Evolutionary conservation across 2,888 invertebrate species (phyloP).

Genomic region (Archaeoteleia sp.): DNA sequence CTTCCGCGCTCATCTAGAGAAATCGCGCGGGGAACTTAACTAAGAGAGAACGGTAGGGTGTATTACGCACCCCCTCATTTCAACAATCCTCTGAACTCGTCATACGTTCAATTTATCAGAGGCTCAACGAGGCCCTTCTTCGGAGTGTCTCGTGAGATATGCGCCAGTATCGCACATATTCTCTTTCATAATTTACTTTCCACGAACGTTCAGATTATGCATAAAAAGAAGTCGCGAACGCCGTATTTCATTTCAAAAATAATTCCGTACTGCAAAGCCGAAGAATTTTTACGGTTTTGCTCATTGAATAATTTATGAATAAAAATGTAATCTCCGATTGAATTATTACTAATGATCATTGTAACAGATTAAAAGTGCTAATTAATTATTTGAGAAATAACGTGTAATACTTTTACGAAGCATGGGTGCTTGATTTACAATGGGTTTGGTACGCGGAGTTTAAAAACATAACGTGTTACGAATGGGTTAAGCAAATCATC

Average conservation of each 20-base stretch:
- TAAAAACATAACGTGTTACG: conserved; percentile 25
- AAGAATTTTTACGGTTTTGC: conserved; percentile 38
- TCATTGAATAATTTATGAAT: conserved; percentile 44
- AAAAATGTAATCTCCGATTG: conserved; percentile 47
- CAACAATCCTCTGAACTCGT: conserved; percentile 68
- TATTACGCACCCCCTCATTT: conserved; percentile 63
- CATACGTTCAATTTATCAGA: conserved; percentile 70
- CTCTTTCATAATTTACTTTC: conserved; percentile 45
- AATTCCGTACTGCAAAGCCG: conserved; percentile 39
- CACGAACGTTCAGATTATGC: conserved; percentile 37
- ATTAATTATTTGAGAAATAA: conserved; percentile 17
- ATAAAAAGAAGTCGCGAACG: conserved; percentile 28
- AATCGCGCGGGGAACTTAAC: conserved; percentile 32
- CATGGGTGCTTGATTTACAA: conserved; percentile 19
- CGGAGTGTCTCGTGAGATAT: conserved; percentile 33
- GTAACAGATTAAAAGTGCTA: conserved; percentile 19
- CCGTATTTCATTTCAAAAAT: conserved; percentile 46
- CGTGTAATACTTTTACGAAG: conserved; percentile 14
- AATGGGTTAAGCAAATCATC: conserved; percentile 52
- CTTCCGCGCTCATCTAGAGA: conserved; percentile 63
- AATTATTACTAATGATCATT: conserved; percentile 37
- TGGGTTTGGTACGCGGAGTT: conserved; percentile 16
- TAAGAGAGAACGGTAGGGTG: conserved; percentile 41
- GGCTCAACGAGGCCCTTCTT: conserved; percentile 54
- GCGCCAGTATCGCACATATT: conserved; percentile 44